A percentile compares a stretch with the other conserved stretches of the same genome.
Evolutionary conservation across 1,140 invertebrate species (phyloP).

Genomic region (Halictus rubicundus): DNA sequence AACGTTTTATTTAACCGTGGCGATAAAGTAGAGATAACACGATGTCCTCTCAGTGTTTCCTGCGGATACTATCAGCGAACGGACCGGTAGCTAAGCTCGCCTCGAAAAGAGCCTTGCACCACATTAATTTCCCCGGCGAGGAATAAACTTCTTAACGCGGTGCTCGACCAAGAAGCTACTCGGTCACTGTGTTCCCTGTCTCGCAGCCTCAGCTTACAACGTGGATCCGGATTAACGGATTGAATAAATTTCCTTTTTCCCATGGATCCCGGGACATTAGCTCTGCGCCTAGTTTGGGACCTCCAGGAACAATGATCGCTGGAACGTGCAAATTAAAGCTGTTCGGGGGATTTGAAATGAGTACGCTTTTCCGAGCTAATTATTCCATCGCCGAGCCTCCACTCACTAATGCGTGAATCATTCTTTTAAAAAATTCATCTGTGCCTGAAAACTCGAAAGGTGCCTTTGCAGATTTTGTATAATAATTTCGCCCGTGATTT

Average conservation of each 20-base stretch:
- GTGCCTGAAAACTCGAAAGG: too few relatives aligned
- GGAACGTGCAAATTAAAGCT: too few relatives aligned
- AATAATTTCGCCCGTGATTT: too few relatives aligned
- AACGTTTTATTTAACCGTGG: too few relatives aligned
- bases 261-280: conserved; percentile 14
- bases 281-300: not conserved
- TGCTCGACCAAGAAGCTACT: conserved; percentile 29
- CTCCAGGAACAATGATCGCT: not conserved
- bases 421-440: too few relatives aligned
- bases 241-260: conserved; percentile 44
- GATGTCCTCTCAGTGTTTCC: too few relatives aligned
- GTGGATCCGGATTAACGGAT: conserved; percentile 43
- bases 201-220: conserved; percentile 21
- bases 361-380: too few relatives aligned
- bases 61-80: not conserved
- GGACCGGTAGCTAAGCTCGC: not conserved
- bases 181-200: conserved; percentile 7
- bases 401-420: too few relatives aligned
- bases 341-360: too few relatives aligned
- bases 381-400: too few relatives aligned
- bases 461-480: too few relatives aligned
- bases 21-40: too few relatives aligned
- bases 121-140: conserved; percentile 43
- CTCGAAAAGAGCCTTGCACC: conserved; percentile 16
- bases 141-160: conserved; percentile 46